Conservation (phyloP, 2,113 vertebrate species). For the Amblyopsis rosae region DNA sequence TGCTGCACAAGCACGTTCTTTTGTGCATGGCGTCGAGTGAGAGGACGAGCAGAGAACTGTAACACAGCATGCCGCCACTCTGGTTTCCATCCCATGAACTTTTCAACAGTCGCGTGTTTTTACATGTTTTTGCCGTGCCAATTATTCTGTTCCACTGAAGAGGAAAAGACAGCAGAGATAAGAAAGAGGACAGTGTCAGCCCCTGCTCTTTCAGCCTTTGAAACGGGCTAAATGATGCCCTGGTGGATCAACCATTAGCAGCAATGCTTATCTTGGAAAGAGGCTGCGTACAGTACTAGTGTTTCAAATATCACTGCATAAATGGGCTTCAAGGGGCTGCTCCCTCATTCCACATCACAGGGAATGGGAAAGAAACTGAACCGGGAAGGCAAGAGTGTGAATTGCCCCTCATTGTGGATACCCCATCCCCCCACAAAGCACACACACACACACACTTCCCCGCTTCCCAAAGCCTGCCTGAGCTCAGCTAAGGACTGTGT, state of each 20-base stretch:
- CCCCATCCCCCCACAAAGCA: slow-evolving; percentile 25
- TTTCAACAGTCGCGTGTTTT: slow-evolving; percentile 28
- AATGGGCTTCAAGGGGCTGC: slow-evolving; percentile 54
- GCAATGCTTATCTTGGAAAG: slow-evolving; percentile 54
- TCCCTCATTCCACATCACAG: slow-evolving; percentile 61
- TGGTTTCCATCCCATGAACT: slow-evolving; percentile 16
- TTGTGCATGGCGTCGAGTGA: not conserved
- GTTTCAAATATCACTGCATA: slow-evolving; percentile 56
- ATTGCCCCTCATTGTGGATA: slow-evolving; percentile 51
- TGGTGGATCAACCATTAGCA: slow-evolving; percentile 54
- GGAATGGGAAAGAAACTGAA: slow-evolving; percentile 58
- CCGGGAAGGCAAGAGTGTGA: slow-evolving; percentile 41
- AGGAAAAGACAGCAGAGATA: slow-evolving; percentile 22
- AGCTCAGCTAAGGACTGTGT: slow-evolving; percentile 53
- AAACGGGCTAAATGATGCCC: slow-evolving; percentile 51
- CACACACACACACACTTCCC: too few relatives aligned
- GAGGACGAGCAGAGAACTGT: slow-evolving; percentile 20
- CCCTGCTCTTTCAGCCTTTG: slow-evolving; percentile 25
- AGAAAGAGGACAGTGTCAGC: slow-evolving; percentile 28
- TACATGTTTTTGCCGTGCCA: slow-evolving; percentile 42
- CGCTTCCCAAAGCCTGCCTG: slow-evolving; percentile 39
- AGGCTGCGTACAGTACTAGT: slow-evolving; percentile 37
- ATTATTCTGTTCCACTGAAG: slow-evolving; percentile 55
- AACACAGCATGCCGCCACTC: slow-evolving; percentile 22
- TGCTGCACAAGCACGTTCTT: not conserved